Base-by-base conservation (phyloP, 2,888 invertebrate species). In the Diadromus collaris region DNA sequence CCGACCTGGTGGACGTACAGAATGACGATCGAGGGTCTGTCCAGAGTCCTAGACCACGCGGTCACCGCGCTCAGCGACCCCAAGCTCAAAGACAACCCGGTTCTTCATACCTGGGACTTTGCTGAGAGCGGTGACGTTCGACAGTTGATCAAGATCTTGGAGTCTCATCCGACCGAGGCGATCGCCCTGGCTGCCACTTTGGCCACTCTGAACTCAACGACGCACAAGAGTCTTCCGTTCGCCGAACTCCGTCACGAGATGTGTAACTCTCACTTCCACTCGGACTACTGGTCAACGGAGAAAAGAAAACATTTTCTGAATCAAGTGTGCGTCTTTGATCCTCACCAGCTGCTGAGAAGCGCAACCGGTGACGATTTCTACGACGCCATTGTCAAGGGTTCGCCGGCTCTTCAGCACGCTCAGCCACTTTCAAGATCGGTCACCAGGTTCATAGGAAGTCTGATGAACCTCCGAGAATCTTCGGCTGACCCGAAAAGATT, bases 241-340 rank as follows among this genome's bases (percentile, higher is more conserved):
- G 68, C 83, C 3, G 81, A 87, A n/a, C 13, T 86, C 0, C 83
- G 85, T 24, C 83, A 67, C 16, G 69, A 61, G 3, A 82, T 88
- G 81, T 89, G 89, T 71, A 80, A 79, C 5, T 58, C 73, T 4
- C 84, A 82, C 10, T 86, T 85, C 16, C 79, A 84, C 64, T 82
- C 84, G 1, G 69, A 63, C 51, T 88, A 85, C 61, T 89, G 89
- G 89, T 80, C 70, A 19, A 69, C 78, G 24, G 70, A 77, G 6
- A 82, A 80, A 10, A 82, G 83, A 10, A 83, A 65, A 29, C 83
- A 77, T 27, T 89, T 89, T 58, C 67, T 89, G 13, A 79, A 81
- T 3, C 81, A 84, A 51, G n/a, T 89, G n/a, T 89, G 89, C 48
- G 84, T 85, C 9, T 89, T 88, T 78, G 89, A 89, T 78, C 83